Evolutionary conservation across 2,888 invertebrate species (phyloP), one percentile per base, ranked within the genome.

Genomic region (Isoperla grammatica): DNA sequence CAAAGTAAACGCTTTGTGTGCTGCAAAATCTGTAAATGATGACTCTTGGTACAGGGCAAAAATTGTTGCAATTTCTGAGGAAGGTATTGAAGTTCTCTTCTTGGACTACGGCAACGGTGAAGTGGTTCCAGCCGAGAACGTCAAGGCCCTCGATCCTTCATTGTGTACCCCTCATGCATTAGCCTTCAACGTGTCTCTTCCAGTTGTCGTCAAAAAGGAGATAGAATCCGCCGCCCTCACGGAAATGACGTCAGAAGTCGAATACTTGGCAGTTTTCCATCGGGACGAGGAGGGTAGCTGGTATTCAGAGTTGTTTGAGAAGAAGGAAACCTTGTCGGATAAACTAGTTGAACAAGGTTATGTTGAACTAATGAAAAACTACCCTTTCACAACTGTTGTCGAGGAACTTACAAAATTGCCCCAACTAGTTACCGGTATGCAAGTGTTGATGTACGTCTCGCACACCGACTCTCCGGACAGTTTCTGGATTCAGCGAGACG

Each of bases 381-480:
- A 49, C 20, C 60, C 64, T 42, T 54, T 60, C 22, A 13, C 23
- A 29, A 39, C 37, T 23, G 17, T 17, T 17, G 22, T 22, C 13
- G 9, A 45, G 72, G 2, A 62, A 71, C 71, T 39, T 69, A 69
- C 57, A 61, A 67, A 6, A 74, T 72, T 3, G 64, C 65, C 1
- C 72, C 68, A 39, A 68, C 72, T 11, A 61, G 57, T 65, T 11
- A 63, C 69, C 59, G 50, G 59, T 0, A 60, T 64, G 19, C 35
- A 50, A 11, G 6, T 19, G 5, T n/a, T 78, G 57, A 84, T 83
- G 0, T 77, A 78, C 64, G 80, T 89, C 29, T 80, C 85, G 63
- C 89, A 90, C 66, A 80, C 83, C n/a, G 88, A 89, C 69, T 82
- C 83, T 46, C 89, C 90, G 0, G 84, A 82, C 39, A 83, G 87